Evolutionary conservation across 2,113 vertebrate species (phyloP), one percentile per base, ranked within the genome.

Genomic region (Morphnarchus princeps): DNA sequence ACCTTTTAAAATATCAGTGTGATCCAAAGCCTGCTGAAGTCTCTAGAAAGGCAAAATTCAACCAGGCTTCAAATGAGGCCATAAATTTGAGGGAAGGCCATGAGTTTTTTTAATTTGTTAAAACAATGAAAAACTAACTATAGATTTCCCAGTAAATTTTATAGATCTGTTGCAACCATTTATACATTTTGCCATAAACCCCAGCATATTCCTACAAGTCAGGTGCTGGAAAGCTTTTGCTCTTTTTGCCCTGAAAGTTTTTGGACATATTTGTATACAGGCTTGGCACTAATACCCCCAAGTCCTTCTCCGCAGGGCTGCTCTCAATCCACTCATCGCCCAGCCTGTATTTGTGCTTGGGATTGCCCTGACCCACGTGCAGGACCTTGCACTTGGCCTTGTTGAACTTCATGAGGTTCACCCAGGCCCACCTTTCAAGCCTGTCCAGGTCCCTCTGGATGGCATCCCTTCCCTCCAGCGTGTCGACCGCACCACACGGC

Each of bases 161-260:
- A 50, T 18, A 36, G 24, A 42, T 87, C n/a, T 42, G 20, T 42
- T 85, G 29, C 40, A 71, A 50, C 8, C 34, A 13, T 50, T 84
- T 77, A 84, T 19, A 61, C 12, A 57, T 76, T 70, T 79, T 79
- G 29, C 25, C 45, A 61, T 52, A 70, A 32, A 55, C 40, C 38
- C 34, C 26, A 66, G 25, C 32, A 54, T 49, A 82, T 66, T 87
- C 62, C 66, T 90, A 69, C 43, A 87, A 59, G 79, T 21, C 73
- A 81, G 40, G 13, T 72, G 76, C 82, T 96, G 79, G 66, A 97
- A 95, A 82, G 18, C 36, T 43, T 91, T 45, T 76, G 25, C 76
- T 91, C 18, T 93, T 94, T 74, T 87, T 73, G 40, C 72, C 67
- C 71, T 65, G 36, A 65, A 73, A 86, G 58, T 83, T 95, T 97